These are phyloP conservation scores for Bergia puertoricense DNA, from an alignment of 92 coral and sea anemone genomes.

Conservation along the genomic window DNA sequence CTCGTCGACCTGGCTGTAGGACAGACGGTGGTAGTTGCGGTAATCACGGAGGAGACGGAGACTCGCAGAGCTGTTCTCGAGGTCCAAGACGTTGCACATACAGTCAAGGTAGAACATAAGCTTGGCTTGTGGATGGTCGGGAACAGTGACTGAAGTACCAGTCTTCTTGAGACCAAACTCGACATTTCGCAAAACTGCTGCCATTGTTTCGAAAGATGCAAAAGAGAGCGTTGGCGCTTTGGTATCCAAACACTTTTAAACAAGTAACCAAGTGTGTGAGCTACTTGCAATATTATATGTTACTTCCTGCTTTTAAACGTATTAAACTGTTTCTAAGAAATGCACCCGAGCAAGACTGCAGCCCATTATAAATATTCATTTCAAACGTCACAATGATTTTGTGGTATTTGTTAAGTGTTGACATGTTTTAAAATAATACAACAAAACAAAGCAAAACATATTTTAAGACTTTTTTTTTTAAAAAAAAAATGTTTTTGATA, in stretches of 20 bases:
- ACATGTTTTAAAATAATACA: background rate
- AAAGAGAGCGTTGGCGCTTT: no score
- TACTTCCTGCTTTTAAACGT: background rate
- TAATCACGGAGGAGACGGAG: constrained; percentile 24
- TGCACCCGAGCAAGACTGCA: background rate
- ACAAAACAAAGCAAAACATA: no score
- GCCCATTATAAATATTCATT: no score
- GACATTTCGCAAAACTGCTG: constrained; percentile 30
- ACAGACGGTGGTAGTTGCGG: constrained; percentile 25
- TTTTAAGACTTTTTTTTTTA: no score
- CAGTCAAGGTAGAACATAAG: constrained; percentile 20
- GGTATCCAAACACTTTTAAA: no score
- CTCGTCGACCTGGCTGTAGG: constrained; percentile 32
- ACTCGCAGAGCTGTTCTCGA: background rate
- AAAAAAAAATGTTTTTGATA: no score
- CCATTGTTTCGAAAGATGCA: constrained; percentile 4
- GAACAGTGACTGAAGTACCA: background rate
- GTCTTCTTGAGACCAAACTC: constrained; percentile 17
- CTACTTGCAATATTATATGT: no score
- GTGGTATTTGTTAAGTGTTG: no score
- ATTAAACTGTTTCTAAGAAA: background rate
- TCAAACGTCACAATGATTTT: background rate
- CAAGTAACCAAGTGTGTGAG: no score
- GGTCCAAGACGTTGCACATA: constrained; percentile 4
- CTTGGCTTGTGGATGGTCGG: constrained; percentile 22